Base-by-base conservation (phyloP, 1,140 invertebrate species). In the Hirudo medicinalis region DNA sequence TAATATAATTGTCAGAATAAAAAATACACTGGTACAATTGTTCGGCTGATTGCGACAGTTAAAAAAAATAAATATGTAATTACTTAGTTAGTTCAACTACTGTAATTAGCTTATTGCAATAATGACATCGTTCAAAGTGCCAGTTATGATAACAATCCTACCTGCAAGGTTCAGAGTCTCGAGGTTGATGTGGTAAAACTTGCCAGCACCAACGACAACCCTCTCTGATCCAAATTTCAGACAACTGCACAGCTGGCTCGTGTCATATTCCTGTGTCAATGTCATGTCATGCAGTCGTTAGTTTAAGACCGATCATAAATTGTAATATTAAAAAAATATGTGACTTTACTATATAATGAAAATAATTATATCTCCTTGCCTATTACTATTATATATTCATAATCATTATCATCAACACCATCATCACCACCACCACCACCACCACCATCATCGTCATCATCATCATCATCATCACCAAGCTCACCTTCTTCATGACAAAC, bases 111-210 rank as follows among this genome's bases (percentile, higher is more conserved):
- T 3, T 36, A 36, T 36, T 6, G 6, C 6, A 36, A 15, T 2
- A 49, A 49, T 13, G 13, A 49, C 25, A 29, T 22, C 20, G 11
- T 13, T 25, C 6, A 22, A 25, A 54, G 8, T 19, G n/a, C 13
- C 60, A 13, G 20, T 11, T 3, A 49, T 49, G 43, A 17, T 49
- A n/a, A 43, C 68, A 69, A 49, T 49, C 13, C 43, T 76, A 87
- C 86, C 86, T 75, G 90, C 86, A 15, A 89, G 84, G 53, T 80
- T 78, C 73, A 87, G 89, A 72, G 86, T 86, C 19, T 85, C 81
- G 55, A 90, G 78, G 81, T 90, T 88, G 54, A 91, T 87, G 80
- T 89, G 88, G 79, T 89, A 90, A 75, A 91, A 89, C 77, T 88
- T 89, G 74, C 90, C 87, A 69, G 88, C 88, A 55, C 88, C 89